Conservation (phyloP, 1,140 invertebrate genomes). For the Brachionus koreanus region DNA sequence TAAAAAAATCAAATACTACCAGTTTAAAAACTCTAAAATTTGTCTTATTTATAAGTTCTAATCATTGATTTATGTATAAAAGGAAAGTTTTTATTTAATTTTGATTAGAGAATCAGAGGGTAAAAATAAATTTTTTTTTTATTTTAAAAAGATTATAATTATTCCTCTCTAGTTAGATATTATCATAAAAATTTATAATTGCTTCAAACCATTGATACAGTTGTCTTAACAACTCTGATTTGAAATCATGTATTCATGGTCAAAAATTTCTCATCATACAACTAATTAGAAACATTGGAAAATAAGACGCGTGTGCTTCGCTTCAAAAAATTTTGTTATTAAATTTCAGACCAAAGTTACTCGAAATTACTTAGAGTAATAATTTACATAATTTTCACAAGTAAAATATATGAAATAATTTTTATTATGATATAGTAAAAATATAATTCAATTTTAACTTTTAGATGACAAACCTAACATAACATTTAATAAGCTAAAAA, state of each 20-base stretch:
- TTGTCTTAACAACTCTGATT: neutral
- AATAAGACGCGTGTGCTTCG: neutral
- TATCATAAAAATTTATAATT: conserved; percentile 12
- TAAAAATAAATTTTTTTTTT: neutral
- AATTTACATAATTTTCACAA: no score
- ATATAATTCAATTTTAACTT: neutral
- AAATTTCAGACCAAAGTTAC: neutral
- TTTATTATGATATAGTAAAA: neutral
- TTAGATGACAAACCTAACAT: neutral
- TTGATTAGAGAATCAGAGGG: neutral
- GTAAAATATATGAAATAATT: no score
- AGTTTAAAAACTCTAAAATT: neutral
- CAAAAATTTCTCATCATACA: neutral
- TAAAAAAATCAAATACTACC: neutral
- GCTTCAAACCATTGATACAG: neutral
- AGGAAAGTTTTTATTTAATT: no score
- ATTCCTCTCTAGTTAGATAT: neutral
- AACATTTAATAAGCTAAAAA: neutral
- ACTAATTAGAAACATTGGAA: neutral
- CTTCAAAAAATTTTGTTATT: neutral
- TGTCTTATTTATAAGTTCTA: no score
- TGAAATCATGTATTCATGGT: neutral
- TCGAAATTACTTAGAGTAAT: neutral
- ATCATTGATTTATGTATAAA: no score
- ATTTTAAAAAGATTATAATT: neutral